Evolutionary conservation across 2,113 vertebrate genomes (phyloP), one percentile per base, ranked within the genome.

Genomic region (Coryphaenoides rupestris): DNA sequence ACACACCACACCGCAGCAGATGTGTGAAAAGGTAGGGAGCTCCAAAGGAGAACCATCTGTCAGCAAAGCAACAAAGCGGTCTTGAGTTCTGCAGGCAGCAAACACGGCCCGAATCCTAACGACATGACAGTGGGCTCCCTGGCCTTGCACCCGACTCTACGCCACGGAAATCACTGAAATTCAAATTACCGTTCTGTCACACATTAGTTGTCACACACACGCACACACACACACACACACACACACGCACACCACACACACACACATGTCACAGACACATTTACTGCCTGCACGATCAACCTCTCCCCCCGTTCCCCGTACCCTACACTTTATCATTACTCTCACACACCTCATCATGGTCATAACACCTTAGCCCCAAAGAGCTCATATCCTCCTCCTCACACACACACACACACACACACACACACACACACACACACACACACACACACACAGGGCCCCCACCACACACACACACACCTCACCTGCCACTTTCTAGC

Each of bases 381-480:
- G 68, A 83, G 75, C 83, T 88, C 86, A 82, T 85, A 82, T 83
- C 82, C 84, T 86, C 77, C 65, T 9, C 69, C 82, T 84, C 84
- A 74, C 85, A 78, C 77, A 78, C 26, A 28, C 26, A 28, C 26
- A 28, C 3, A 28, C 26, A 28, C 26, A 28, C 26, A 12, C 69
- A 82, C 82, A 85, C 84, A 74, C 85, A 78, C 77, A 78, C 26
- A 28, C 26, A 28, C 26, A 28, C 3, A 28, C 26, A 28, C 26
- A 28, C 26, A 28, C 26, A 28, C 26, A 28, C 26, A 28, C 26
- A 28, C 26, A 28, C 6, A 26, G n/a, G n/a, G n/a, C 24, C 3
- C 24, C 3, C 24, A 26, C 24, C 24, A 26, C 24, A 26, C 24
- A 26, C 6, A 26, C 28, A 33, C 28, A 26, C 28, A 33, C 28